A percentile compares a stretch with the other conserved stretches of the same genome.
Conservation (phyloP, 2,888 invertebrate genomes). For the Drosophila peninsularis region DNA sequence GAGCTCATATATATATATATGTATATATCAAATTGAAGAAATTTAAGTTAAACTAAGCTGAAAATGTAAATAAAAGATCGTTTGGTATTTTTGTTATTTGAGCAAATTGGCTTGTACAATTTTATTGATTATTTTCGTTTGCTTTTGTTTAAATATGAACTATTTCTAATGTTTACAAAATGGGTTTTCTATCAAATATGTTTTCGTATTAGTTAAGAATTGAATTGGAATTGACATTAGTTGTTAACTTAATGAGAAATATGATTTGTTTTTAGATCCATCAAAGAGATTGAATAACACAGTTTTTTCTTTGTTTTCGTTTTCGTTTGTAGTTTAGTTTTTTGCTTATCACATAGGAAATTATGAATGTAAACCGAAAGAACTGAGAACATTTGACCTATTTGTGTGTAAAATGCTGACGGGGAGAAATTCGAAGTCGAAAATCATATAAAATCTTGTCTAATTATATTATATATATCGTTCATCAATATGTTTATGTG, state of each 20-base stretch:
- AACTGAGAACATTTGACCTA: conserved; percentile 50
- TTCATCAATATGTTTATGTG: conserved; percentile 33
- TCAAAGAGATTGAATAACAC: conserved; percentile 79
- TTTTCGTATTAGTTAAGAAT: conserved; percentile 23
- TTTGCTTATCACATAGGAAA: conserved; percentile 48
- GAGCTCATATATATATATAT: no score
- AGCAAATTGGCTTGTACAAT: conserved; percentile 84
- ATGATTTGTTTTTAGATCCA: conserved; percentile 61
- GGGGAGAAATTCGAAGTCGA: conserved; percentile 29
- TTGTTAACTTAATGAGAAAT: conserved; percentile 29
- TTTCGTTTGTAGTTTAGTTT: conserved; percentile 10
- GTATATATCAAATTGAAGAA: no score
- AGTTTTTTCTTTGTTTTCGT: conserved; percentile 36
- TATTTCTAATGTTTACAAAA: conserved; percentile 65
- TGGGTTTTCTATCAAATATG: conserved; percentile 10
- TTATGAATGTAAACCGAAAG: conserved; percentile 46
- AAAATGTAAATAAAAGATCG: conserved; percentile 21
- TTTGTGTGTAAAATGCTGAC: conserved; percentile 44
- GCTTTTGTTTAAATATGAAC: conserved; percentile 30
- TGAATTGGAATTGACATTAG: conserved; percentile 14
- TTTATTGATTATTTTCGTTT: conserved; percentile 76
- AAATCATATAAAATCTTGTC: conserved; percentile 33
- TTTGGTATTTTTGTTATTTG: conserved; percentile 69
- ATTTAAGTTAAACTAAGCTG: background rate
- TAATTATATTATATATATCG: conserved; percentile 22